Base-by-base conservation (phyloP, 2,797 vertebrate species). In the Pelobates cultripes region DNA sequence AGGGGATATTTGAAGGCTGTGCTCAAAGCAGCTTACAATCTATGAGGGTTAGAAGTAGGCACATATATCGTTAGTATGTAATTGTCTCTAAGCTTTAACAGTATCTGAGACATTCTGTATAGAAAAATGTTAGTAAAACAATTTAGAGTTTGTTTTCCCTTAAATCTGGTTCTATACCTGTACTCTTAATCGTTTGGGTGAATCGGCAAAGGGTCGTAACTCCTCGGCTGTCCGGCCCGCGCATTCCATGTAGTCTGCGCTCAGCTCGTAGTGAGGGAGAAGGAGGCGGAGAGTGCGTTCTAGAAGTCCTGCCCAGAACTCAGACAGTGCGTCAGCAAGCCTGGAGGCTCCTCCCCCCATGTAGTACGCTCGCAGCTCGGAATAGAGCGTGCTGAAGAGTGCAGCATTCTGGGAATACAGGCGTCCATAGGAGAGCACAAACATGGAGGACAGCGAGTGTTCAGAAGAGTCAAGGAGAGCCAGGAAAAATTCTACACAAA, bases 191-290 rank as follows among this genome's bases (percentile, higher is more conserved):
- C 93, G 95, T 55, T 93, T 94, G 3, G 96, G 96, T 55, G 95
- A 90, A n/a, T 97, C 96, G 79, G 96, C 96, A 6, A 97, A 97
- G 0, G 96, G 95, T 84, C 93, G 94, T 78, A 97, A 92, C 83
- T 95, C 93, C 17, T 96, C 95, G 0, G 94, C 90, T 6, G 96
- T 94, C 83, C 94, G 96, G 66, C 92, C 95, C 72, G 97, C 95
- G 86, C 96, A 97, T 86, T 97, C 95, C 90, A 97, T 91, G 88
- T 97, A 97, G 70, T 95, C 95, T 10, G 94, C 92, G 7, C 91
- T 93, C 86, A 97, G 96, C 89, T 94, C 92, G 85, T 96, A 97
- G 86, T 97, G 96, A 4, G 96, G 96, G 85, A 97, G 96, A 64
- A 97, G 92, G 87, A 97, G 90, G 43, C 95, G 94, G 84, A 97